These are phyloP conservation scores for Trogon surrucura DNA, from an alignment of 2,113 vertebrate species.

Conservation along the genomic window DNA sequence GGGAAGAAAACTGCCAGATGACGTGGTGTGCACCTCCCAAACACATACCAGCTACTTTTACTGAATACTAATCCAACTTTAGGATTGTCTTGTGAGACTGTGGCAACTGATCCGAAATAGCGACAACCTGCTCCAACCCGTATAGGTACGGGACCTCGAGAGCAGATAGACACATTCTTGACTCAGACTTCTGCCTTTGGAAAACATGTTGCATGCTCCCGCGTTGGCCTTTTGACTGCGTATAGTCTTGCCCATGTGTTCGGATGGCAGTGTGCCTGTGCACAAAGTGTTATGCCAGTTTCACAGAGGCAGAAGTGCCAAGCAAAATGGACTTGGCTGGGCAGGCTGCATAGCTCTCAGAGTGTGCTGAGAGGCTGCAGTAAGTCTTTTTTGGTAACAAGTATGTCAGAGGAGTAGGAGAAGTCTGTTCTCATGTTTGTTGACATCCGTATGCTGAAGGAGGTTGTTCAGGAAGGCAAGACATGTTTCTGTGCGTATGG, in stretches of 20 bases:
- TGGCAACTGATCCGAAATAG: neutral
- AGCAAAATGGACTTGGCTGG: constrained; percentile 69
- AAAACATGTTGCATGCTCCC: constrained; percentile 15
- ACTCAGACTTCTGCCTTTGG: constrained; percentile 25
- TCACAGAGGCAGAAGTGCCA: constrained; percentile 59
- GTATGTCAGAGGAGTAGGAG: constrained; percentile 22
- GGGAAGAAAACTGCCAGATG: neutral
- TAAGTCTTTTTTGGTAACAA: constrained; percentile 55
- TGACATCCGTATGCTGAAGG: constrained; percentile 11
- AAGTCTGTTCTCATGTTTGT: constrained; percentile 44
- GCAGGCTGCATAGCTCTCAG: neutral
- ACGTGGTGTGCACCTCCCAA: neutral
- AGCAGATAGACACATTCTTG: constrained; percentile 32
- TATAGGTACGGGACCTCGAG: neutral
- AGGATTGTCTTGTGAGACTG: neutral
- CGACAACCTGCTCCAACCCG: neutral
- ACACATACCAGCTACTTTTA: neutral
- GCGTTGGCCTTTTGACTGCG: constrained; percentile 14
- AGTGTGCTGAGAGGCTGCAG: constrained; percentile 14
- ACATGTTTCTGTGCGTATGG: neutral
- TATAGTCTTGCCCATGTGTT: constrained; percentile 57
- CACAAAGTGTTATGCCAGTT: constrained; percentile 57
- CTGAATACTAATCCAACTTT: neutral
- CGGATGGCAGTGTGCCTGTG: constrained; percentile 53
- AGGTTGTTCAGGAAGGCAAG: constrained; percentile 15